A percentile compares a stretch with the other conserved stretches of the same genome.
These are phyloP conservation scores for Chanos chanos DNA, from an alignment of 2,797 vertebrate species.

Conservation along the genomic window DNA sequence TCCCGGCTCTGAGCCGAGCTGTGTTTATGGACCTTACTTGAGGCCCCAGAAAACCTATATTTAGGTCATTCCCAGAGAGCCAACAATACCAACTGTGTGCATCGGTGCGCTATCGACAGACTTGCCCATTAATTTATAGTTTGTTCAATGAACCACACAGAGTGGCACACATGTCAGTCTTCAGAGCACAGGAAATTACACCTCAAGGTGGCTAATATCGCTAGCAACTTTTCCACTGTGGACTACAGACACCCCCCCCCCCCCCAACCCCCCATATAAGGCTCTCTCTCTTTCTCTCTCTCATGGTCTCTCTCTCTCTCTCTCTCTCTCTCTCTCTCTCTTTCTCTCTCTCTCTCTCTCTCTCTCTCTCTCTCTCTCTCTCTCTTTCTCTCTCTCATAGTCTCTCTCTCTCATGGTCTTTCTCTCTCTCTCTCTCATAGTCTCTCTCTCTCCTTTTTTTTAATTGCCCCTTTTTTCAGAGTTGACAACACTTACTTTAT, in stretches of 20 bases:
- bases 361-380: neutral
- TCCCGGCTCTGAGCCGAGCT: constrained; percentile 66
- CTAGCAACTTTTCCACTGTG: constrained; percentile 76
- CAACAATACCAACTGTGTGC: constrained; percentile 84
- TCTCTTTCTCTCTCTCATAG: neutral
- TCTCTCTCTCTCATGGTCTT: no score
- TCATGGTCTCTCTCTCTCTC: neutral
- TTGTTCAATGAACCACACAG: constrained; percentile 87
- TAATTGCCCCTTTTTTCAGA: constrained; percentile 53
- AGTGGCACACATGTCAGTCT: constrained; percentile 83
- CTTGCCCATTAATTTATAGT: constrained; percentile 84
- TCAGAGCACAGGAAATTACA: constrained; percentile 83
- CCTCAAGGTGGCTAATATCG: constrained; percentile 81
- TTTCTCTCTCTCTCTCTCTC: neutral
- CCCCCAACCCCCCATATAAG: constrained; percentile 65
- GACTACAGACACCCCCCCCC: no score
- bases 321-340: neutral
- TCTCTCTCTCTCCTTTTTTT: no score
- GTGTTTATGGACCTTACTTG: constrained; percentile 75
- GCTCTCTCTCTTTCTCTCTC: constrained; percentile 60
- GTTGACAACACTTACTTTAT: constrained; percentile 81
- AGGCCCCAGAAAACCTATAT: constrained; percentile 80
- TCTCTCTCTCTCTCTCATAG: no score
- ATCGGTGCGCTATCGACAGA: constrained; percentile 70
- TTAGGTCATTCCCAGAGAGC: constrained; percentile 75